Conservation (phyloP, 2,888 invertebrate genomes). For the Halocaridina rubra region DNA sequence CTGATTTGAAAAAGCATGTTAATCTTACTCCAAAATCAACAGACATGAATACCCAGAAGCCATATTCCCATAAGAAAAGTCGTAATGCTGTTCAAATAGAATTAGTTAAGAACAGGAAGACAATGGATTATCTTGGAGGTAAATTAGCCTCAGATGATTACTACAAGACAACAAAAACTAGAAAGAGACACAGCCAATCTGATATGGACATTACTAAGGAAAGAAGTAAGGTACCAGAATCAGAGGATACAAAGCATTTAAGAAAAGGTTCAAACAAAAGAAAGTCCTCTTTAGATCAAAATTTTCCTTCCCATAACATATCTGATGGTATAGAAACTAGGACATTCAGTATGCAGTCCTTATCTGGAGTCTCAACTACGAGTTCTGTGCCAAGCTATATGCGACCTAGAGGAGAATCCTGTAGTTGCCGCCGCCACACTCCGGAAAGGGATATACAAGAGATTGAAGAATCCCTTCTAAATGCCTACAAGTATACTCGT, state of each 20-base stretch:
- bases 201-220: no score
- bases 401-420: conserved; percentile 47
- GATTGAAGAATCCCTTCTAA: conserved; percentile 41
- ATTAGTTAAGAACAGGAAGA: no score
- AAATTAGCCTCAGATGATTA: no score
- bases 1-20: no score
- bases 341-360: conserved; percentile 44
- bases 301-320: background rate
- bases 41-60: no score
- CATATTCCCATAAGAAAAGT: no score
- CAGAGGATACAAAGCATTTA: background rate
- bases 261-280: background rate
- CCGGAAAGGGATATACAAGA: conserved; percentile 50
- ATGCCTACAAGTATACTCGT: conserved; percentile 55
- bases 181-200: background rate
- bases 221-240: background rate
- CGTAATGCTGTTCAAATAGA: no score
- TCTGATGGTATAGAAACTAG: conserved; percentile 17
- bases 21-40: no score
- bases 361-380: conserved; percentile 50
- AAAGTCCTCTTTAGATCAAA: conserved; percentile 5
- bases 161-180: no score
- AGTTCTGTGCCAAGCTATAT: conserved; percentile 60
- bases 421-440: conserved; percentile 49
- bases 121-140: no score